Conservation (phyloP, 2,113 vertebrate species). For the Atrichornis clamosus region DNA sequence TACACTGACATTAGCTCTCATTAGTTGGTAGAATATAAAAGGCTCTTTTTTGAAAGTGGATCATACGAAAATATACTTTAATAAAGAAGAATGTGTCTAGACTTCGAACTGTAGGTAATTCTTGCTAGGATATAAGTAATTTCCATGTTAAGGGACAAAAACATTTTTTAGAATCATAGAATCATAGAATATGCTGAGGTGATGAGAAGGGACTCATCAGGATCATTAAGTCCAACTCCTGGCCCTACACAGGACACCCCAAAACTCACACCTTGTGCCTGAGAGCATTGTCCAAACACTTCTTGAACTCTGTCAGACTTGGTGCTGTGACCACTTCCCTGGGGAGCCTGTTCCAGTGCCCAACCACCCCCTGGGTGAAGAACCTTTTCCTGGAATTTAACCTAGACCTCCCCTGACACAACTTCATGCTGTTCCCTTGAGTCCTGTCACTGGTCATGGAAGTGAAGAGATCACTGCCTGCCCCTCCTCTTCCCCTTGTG, state of each 20-base stretch:
- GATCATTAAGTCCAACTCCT: too few relatives aligned
- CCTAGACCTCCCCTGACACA: not conserved
- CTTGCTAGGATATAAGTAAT: not conserved
- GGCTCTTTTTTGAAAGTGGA: not conserved
- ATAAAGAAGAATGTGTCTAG: not conserved
- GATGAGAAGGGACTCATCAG: not conserved
- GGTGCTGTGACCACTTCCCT: not conserved
- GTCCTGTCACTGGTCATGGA: not conserved
- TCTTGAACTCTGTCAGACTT: not conserved
- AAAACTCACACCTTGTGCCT: not conserved
- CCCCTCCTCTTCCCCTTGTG: not conserved
- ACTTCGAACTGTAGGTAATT: not conserved
- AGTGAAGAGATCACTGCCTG: not conserved
- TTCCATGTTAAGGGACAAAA: not conserved
- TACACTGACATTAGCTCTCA: not conserved
- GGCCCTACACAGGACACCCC: not conserved
- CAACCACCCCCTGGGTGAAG: not conserved
- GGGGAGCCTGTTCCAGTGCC: not conserved
- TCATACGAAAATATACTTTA: not conserved
- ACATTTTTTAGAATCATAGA: not conserved
- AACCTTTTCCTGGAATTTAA: not conserved
- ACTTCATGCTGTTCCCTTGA: not conserved
- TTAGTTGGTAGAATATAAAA: conserved; percentile 14
- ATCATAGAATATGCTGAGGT: not conserved
- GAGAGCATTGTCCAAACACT: not conserved